phyloP scores from a whole-genome alignment of 1,140 invertebrate species.

The Maconellicoccus hirsutus region DNA sequence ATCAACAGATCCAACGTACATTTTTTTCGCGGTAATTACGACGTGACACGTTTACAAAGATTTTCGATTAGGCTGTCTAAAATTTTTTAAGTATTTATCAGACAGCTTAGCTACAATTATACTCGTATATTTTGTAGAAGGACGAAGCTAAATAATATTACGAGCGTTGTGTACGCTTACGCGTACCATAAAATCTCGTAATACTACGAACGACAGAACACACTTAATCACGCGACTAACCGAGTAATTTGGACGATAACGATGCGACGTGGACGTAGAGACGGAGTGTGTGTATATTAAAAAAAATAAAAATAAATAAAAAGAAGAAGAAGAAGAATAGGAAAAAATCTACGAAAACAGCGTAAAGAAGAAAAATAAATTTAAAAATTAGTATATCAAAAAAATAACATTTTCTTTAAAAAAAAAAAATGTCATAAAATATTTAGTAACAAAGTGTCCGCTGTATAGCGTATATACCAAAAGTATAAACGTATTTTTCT shows the following conservation, averaged over 20 bases:
- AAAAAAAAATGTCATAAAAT: not conserved
- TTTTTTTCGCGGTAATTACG: too few species aligned
- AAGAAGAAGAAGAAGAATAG: not conserved
- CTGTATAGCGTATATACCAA: not conserved
- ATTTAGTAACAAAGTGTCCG: slow-evolving; percentile 4
- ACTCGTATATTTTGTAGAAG: too few species aligned
- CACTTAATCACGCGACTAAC: not conserved
- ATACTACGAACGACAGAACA: too few species aligned
- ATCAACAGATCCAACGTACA: too few species aligned
- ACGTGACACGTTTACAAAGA: too few species aligned
- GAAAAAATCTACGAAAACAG: not conserved
- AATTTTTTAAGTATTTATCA: too few species aligned
- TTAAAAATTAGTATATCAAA: slow-evolving; percentile 2
- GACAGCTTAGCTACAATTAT: too few species aligned
- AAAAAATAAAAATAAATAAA: not conserved
- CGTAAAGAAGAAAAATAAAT: not conserved
- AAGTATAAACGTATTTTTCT: not conserved
- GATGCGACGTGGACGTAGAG: not conserved
- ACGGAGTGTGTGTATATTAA: too few species aligned
- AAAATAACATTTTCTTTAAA: not conserved
- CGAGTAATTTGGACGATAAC: not conserved
- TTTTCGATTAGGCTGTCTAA: too few species aligned
- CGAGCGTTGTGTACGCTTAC: too few species aligned
- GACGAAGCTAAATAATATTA: too few species aligned
- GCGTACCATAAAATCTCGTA: too few species aligned